phyloP scores from a whole-genome alignment of 2,797 vertebrate species.

The Haliaeetus vocifer region DNA sequence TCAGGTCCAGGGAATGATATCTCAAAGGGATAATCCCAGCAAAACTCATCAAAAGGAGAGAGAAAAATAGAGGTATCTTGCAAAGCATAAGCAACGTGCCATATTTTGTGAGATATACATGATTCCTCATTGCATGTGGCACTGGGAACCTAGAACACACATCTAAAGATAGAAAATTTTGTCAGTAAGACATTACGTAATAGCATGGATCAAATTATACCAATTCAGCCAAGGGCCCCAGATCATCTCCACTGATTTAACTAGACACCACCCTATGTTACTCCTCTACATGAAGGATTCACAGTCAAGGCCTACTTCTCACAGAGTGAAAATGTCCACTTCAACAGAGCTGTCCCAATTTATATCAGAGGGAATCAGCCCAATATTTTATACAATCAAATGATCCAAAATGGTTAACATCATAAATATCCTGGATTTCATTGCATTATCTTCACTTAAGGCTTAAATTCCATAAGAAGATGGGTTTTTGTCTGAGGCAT shows the following conservation, averaged over 20 bases:
- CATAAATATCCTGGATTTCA: background rate
- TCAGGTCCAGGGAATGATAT: background rate
- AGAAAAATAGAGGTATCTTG: background rate
- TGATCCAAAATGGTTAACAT: background rate
- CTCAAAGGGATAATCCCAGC: background rate
- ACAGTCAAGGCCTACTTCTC: background rate
- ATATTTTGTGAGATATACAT: background rate
- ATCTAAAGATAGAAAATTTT: background rate
- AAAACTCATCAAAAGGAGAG: background rate
- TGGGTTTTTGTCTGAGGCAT: background rate
- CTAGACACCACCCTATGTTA: background rate
- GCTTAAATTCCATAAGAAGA: background rate
- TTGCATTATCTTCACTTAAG: background rate
- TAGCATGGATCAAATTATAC: background rate
- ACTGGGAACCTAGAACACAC: background rate
- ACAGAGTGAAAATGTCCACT: background rate
- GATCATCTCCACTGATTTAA: background rate
- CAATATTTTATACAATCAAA: background rate
- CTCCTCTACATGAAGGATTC: background rate
- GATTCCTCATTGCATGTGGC: background rate
- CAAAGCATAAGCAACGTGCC: accelerated
- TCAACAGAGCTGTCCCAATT: background rate
- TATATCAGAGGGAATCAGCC: background rate
- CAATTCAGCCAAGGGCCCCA: background rate
- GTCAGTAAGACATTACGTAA: background rate